Conservation (phyloP, 2,113 vertebrate genomes). For the Stictonetta naevosa region DNA sequence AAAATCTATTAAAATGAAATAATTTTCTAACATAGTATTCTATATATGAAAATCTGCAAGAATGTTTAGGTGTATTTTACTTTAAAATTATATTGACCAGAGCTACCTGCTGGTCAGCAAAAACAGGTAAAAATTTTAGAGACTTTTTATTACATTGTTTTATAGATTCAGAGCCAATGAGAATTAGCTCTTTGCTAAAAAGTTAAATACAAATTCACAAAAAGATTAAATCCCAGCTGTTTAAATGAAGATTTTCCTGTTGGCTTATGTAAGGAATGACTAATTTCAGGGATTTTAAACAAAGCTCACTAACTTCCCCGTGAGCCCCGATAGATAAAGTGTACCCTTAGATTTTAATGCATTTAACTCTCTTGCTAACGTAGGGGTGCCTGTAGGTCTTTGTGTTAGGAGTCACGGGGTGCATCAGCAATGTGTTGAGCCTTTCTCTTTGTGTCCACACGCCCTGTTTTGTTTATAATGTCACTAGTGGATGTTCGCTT, state of each 20-base stretch:
- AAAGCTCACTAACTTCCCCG: not conserved
- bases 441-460: not conserved
- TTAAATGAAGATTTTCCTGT: not conserved
- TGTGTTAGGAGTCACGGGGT: not conserved
- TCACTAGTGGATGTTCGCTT: not conserved
- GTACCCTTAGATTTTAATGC: not conserved
- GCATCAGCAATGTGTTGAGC: not conserved
- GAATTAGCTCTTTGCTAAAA: not conserved
- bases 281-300: not conserved
- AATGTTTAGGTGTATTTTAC: not conserved
- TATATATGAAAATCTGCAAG: not conserved
- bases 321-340: not conserved
- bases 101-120: not conserved
- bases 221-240: not conserved
- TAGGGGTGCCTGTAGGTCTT: not conserved
- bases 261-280: not conserved
- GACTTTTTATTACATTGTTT: not conserved
- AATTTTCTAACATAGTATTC: not conserved
- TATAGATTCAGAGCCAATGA: not conserved
- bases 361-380: not conserved
- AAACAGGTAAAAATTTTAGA: not conserved
- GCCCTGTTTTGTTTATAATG: not conserved
- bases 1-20: not conserved
- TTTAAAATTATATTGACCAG: not conserved
- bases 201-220: not conserved